These are phyloP conservation scores for Sceliomorpha sp. DNA, from an alignment of 2,888 invertebrate genomes.

Conservation along the genomic window DNA sequence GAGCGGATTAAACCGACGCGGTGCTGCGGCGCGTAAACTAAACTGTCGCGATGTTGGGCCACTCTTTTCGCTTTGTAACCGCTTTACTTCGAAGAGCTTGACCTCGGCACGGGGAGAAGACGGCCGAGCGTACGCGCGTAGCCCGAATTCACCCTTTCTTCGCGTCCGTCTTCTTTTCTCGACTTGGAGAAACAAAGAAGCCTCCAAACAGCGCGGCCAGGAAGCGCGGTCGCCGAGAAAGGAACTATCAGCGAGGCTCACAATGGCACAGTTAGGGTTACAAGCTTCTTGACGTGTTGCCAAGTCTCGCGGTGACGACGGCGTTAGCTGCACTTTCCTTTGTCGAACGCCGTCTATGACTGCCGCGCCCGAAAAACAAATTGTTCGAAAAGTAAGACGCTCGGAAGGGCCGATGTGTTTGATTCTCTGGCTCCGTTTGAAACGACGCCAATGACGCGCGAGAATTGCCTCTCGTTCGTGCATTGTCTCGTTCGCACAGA, in stretches of 20 bases:
- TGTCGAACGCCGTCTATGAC: constrained; percentile 60
- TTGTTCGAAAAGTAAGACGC: constrained; percentile 34
- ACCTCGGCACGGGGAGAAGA: constrained; percentile 26
- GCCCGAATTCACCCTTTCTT: constrained; percentile 19
- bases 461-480: constrained; percentile 55
- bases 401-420: constrained; percentile 66
- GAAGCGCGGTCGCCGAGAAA: too few relatives aligned
- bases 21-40: too few relatives aligned
- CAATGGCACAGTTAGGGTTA: constrained; percentile 73
- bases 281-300: constrained; percentile 79
- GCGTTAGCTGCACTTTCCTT: constrained; percentile 41
- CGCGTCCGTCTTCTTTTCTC: constrained; percentile 28
- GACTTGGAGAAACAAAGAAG: constrained; percentile 69
- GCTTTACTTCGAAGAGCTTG: constrained; percentile 45
- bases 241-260: too few relatives aligned
- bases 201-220: constrained; percentile 61
- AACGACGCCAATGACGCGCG: constrained; percentile 77
- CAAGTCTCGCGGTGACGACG: constrained; percentile 74
- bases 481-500: too few relatives aligned
- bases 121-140: constrained; percentile 9
- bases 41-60: constrained; percentile 60
- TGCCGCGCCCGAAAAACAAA: constrained; percentile 58
- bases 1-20: constrained; percentile 62
- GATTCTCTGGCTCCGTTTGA: constrained; percentile 74
- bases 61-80: constrained; percentile 55